Evolutionary conservation across 2,888 invertebrate species (phyloP), one percentile per base, ranked within the genome.

Genomic region (Tillus elongatus): DNA sequence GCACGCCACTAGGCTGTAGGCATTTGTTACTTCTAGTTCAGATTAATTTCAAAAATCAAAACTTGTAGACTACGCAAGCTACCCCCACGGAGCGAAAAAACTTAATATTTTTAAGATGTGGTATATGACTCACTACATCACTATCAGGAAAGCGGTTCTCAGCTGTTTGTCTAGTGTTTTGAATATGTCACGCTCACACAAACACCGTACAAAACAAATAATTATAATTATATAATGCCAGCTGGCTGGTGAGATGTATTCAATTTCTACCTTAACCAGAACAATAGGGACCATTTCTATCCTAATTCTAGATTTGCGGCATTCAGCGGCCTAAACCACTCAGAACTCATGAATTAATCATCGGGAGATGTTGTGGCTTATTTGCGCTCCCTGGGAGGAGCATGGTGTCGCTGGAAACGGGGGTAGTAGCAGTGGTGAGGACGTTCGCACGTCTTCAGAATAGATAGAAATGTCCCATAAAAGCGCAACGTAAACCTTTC

Each of bases 311-410:
- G 60, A 60, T 59, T 58, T 60, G 60, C 56, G 57, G 58, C 56
- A 52, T 58, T 49, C 54, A 53, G 54, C 54, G 49, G 56, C 57
- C 58, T 58, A 58, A 61, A 60, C 59, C 60, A 59, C 59, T 59
- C 59, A 54, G 51, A 51, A 51, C 58, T 61, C 61, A 61, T 61
- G 61, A 61, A 61, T 61, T 61, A 61, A 61, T 61, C 61, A 61
- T 61, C 56, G 51, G 46, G 53, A 56, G 60, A 57, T 61, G 60
- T 58, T 61, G 60, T 57, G 58, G 58, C 56, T 58, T 57, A 58
- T 56, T 58, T 55, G 46, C 41, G 47, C 32, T 33, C 32, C 31
- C 19, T 27, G 42, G 37, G 37, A 26, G 19, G 37, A 9, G 38
- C 26, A 36, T 34, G 37, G 11, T 14, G 35, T 14, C 26, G 30